Base-by-base conservation (phyloP, 2,113 vertebrate genomes). In the Alaudala cheleensis region DNA sequence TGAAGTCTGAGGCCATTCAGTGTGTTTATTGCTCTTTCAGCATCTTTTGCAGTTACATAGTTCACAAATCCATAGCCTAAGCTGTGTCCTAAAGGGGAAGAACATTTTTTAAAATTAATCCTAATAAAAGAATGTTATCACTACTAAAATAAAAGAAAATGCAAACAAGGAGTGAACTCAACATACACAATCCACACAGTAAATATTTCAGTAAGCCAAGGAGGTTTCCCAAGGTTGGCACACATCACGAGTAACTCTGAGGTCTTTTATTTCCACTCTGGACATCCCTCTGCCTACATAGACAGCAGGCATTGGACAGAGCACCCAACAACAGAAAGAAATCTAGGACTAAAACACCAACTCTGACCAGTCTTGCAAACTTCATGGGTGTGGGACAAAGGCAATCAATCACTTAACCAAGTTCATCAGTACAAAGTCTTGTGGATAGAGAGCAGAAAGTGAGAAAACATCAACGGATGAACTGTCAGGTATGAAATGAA, bases 1-100 rank as follows among this genome's bases (percentile, higher is more conserved):
- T 99, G 99, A 96, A 99, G 99, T 96, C 99, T 98, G 98, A 99
- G 98, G 98, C 99, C 99, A 86, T 99, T 99, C 98, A 99, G 98
- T 56, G 99, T 99, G 98, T 98, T 99, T 98, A 99, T 99, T 96
- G 99, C 99, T 99, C 99, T 99, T 97, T 99, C 99, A 81, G 99
- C 99, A 96, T 99, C 99, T 98, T 99, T 99, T 96, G 99, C 99
- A 96, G 99, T 99, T 97, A 99, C 98, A 47, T 99, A 99, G 98
- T 99, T 99, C 98, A 99, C 99, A 95, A 99, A 99, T 97, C 99
- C 99, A 19, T 99, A 99, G 98, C 99, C 99, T 98, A 99, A 98
- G 99, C 99, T 99, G 98, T 99, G 99, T 96, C 99, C 99, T 99
- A 97, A 94, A 97, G 39, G 39, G 96, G 98, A 98, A 98, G 93